Evolutionary conservation across 2,797 vertebrate species (phyloP).

Genomic region (Oreonectes daqikongensis): DNA sequence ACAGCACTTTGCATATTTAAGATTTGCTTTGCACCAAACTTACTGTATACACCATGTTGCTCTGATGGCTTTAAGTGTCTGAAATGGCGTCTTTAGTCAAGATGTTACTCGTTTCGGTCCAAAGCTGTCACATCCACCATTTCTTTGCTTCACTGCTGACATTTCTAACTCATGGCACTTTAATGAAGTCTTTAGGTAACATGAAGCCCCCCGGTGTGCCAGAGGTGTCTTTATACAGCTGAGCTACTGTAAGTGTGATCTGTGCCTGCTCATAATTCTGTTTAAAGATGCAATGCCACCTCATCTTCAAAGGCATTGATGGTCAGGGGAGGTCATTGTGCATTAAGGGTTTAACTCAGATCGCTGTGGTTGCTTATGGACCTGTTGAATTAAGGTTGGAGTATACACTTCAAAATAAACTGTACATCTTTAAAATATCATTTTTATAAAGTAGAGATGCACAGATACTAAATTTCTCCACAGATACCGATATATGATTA

Average conservation of each 20-base stretch:
- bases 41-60: background rate
- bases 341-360: background rate
- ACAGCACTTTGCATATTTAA: constrained; percentile 32
- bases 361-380: too few species aligned
- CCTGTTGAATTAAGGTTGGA: too few species aligned
- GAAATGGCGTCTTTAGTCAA: constrained; percentile 5
- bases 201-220: background rate
- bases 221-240: background rate
- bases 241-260: background rate
- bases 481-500: too few species aligned
- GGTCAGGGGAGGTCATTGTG: background rate
- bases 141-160: constrained; percentile 13
- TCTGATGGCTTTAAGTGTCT: constrained; percentile 4
- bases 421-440: too few species aligned
- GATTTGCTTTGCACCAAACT: constrained; percentile 16
- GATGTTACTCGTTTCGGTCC: constrained; percentile 33
- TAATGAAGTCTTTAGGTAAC: constrained; percentile 40
- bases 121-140: background rate
- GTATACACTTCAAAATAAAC: too few species aligned
- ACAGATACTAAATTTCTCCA: too few species aligned
- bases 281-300: background rate
- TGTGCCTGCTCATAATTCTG: background rate
- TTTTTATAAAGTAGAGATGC: too few species aligned
- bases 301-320: background rate
- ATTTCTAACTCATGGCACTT: constrained; percentile 35